Evolutionary conservation across 2,888 invertebrate genomes (phyloP).

Genomic region (Acronicta alni): DNA sequence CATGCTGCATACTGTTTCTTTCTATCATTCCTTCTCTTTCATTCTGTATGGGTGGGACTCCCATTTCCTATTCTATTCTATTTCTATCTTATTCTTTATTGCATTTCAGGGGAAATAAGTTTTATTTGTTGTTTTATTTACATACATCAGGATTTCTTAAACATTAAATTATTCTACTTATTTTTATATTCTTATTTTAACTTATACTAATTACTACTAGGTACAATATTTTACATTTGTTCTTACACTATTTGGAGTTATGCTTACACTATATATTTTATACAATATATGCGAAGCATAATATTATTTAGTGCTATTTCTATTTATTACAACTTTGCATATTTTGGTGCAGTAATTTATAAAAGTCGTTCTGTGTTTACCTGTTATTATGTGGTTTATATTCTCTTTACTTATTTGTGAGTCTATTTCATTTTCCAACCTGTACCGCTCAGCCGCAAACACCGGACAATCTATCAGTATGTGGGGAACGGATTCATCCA

Average conservation of each 20-base stretch:
- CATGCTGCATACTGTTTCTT: neutral
- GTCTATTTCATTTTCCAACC: neutral
- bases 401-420: neutral
- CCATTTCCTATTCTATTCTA: neutral
- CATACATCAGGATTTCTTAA: neutral
- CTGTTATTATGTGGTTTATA: neutral
- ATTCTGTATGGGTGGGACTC: neutral
- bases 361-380: neutral
- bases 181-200: neutral
- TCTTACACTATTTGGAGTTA: neutral
- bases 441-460: neutral
- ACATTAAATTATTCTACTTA: neutral
- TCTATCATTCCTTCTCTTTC: neutral
- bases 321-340: neutral
- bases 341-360: neutral
- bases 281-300: neutral
- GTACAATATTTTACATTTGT: neutral
- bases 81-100: neutral
- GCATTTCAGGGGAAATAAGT: neutral
- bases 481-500: neutral
- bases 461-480: neutral
- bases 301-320: neutral
- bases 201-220: neutral
- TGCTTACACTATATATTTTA: neutral
- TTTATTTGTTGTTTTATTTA: neutral